Evolutionary conservation across 2,113 vertebrate species (phyloP).

Genomic region (Semicossyphus pulcher): DNA sequence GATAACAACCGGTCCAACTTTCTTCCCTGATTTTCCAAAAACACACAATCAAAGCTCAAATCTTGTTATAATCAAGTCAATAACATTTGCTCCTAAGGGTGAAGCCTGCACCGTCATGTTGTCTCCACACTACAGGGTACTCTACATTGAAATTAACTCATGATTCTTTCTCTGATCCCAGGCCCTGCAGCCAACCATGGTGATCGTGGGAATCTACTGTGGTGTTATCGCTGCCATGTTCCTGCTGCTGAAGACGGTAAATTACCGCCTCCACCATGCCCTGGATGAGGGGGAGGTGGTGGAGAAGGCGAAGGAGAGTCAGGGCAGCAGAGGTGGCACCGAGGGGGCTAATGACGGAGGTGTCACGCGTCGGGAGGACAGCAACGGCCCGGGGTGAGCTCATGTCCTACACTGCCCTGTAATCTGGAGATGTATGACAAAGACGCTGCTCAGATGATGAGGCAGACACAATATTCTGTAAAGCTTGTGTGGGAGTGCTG

Average conservation of each 20-base stretch:
- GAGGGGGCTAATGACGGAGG: slow-evolving; percentile 85
- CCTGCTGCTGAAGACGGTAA: slow-evolving; percentile 95
- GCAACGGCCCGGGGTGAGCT: slow-evolving; percentile 94
- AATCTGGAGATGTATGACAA: not conserved
- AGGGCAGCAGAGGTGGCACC: slow-evolving; percentile 84
- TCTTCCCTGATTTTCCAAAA: not conserved
- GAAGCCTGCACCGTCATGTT: not conserved
- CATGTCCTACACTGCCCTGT: not conserved
- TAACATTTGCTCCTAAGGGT: too few relatives aligned
- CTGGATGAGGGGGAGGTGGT: slow-evolving; percentile 98
- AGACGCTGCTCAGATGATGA: slow-evolving; percentile 24
- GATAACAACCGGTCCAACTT: too few relatives aligned
- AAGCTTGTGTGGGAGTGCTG: not conserved
- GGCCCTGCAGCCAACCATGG: slow-evolving; percentile 97
- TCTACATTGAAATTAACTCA: not conserved
- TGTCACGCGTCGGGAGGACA: slow-evolving; percentile 88
- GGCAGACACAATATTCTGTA: not conserved
- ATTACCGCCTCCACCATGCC: slow-evolving; percentile 95
- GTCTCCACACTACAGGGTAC: too few relatives aligned
- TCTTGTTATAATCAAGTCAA: too few relatives aligned
- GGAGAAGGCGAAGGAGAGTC: slow-evolving; percentile 87
- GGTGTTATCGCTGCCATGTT: slow-evolving; percentile 95
- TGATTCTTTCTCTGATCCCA: slow-evolving; percentile 71
- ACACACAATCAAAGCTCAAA: not conserved
- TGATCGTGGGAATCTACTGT: slow-evolving; percentile 98